A percentile compares a stretch with the other conserved stretches of the same genome.
These are phyloP conservation scores for Synergus japonicus DNA, from an alignment of 2,888 invertebrate species.

Conservation along the genomic window DNA sequence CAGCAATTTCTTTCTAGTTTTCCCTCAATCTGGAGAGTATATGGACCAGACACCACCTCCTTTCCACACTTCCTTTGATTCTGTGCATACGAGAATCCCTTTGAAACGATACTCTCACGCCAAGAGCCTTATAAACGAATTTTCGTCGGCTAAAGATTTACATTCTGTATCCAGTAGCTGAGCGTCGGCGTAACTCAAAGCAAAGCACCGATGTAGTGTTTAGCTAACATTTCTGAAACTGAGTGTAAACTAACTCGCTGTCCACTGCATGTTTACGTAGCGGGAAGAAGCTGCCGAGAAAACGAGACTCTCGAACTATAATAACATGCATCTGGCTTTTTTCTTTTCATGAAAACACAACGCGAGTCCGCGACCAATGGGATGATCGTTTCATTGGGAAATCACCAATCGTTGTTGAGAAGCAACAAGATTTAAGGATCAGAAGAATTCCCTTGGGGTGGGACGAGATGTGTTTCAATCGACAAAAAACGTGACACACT, in stretches of 20 bases:
- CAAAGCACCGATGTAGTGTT: constrained; percentile 64
- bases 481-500: constrained; percentile 35
- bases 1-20: constrained; percentile 16
- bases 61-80: not conserved
- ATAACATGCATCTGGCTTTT: constrained; percentile 54
- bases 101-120: constrained; percentile 26
- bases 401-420: constrained; percentile 28
- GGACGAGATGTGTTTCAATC: not conserved
- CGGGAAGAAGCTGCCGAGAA: constrained; percentile 57
- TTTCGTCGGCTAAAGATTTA: constrained; percentile 23
- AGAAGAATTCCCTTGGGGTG: not conserved
- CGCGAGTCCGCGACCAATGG: constrained; percentile 22
- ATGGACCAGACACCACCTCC: not conserved
- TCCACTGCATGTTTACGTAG: constrained; percentile 71
- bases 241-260: constrained; percentile 75
- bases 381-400: not conserved
- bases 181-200: constrained; percentile 67
- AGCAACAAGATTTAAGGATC: not conserved
- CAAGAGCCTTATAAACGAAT: constrained; percentile 27
- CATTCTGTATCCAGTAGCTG: constrained; percentile 54
- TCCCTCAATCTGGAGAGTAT: constrained; percentile 19
- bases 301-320: constrained; percentile 56
- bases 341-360: constrained; percentile 41
- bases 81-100: constrained; percentile 1
- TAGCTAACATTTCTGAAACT: constrained; percentile 74